phyloP scores from a whole-genome alignment of 2,888 invertebrate species.

The Catocala sponsa region DNA sequence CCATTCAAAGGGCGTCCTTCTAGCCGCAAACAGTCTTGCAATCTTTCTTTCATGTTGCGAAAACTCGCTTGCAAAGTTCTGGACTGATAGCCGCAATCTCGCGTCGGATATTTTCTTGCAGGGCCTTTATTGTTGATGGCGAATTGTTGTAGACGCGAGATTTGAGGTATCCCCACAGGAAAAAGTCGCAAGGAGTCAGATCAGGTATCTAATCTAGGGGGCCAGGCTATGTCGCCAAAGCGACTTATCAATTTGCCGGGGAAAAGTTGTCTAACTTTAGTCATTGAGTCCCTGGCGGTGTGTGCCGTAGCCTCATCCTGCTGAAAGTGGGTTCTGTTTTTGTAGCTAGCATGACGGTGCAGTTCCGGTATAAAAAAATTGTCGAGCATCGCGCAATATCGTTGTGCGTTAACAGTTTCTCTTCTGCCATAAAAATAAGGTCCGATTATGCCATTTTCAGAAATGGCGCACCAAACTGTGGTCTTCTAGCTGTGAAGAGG shows the following conservation, averaged over 20 bases:
- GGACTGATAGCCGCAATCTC: too few species aligned
- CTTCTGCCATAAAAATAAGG: slow-evolving; percentile 46
- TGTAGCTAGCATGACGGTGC: slow-evolving; percentile 22
- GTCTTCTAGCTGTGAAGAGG: slow-evolving; percentile 39
- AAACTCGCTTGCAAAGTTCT: neutral
- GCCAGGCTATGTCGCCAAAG: slow-evolving; percentile 24
- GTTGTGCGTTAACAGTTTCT: slow-evolving; percentile 15
- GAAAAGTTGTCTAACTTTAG: slow-evolving; percentile 22
- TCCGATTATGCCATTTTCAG: slow-evolving; percentile 38
- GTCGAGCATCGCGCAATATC: slow-evolving; percentile 37
- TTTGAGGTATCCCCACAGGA: too few species aligned
- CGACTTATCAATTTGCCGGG: slow-evolving; percentile 18
- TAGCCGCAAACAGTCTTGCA: neutral
- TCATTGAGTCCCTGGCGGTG: slow-evolving; percentile 33
- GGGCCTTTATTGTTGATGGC: too few species aligned
- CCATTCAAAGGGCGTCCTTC: neutral
- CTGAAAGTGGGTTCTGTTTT: slow-evolving; percentile 35
- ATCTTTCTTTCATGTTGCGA: neutral
- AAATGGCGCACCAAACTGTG: slow-evolving; percentile 42
- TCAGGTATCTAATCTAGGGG: too few species aligned
- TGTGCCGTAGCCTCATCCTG: slow-evolving; percentile 42
- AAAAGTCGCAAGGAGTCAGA: too few species aligned
- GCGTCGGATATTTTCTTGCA: too few species aligned
- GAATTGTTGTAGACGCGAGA: too few species aligned
- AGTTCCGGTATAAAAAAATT: slow-evolving; percentile 16